These are phyloP conservation scores for Conomelus anceps DNA, from an alignment of 2,888 invertebrate species.

Conservation along the genomic window DNA sequence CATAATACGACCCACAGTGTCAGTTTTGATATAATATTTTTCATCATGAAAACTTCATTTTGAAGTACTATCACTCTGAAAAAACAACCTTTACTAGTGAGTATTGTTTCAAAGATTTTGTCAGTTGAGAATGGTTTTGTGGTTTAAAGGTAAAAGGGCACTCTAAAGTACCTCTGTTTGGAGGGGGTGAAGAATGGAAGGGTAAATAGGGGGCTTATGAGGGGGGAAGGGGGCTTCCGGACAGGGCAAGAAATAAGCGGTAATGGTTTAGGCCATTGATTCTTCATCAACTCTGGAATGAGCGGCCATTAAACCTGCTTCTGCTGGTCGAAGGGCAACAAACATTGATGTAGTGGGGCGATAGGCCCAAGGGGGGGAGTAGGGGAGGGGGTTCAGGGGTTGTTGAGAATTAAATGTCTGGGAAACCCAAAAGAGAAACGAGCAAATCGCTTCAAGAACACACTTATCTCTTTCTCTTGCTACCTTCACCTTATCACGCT, in stretches of 20 bases:
- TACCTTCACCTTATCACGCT: no score
- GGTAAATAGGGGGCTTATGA: background rate
- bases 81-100: no score
- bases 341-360: background rate
- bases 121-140: no score
- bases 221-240: background rate
- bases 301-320: background rate
- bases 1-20: no score
- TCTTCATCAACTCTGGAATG: background rate
- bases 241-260: background rate
- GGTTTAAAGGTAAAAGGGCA: no score
- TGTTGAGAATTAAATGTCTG: background rate
- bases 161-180: no score
- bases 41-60: no score
- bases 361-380: background rate
- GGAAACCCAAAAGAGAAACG: background rate
- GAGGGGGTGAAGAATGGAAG: no score
- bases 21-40: no score
- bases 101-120: no score
- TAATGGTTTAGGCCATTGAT: background rate
- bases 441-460: background rate
- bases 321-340: background rate
- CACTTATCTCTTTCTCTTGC: no score
- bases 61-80: no score
- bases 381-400: background rate